Percentiles rank a stretch among this genome's conserved stretches.
These are phyloP conservation scores for Ormyrus thymus DNA, from an alignment of 2,888 invertebrate species.

Conservation along the genomic window DNA sequence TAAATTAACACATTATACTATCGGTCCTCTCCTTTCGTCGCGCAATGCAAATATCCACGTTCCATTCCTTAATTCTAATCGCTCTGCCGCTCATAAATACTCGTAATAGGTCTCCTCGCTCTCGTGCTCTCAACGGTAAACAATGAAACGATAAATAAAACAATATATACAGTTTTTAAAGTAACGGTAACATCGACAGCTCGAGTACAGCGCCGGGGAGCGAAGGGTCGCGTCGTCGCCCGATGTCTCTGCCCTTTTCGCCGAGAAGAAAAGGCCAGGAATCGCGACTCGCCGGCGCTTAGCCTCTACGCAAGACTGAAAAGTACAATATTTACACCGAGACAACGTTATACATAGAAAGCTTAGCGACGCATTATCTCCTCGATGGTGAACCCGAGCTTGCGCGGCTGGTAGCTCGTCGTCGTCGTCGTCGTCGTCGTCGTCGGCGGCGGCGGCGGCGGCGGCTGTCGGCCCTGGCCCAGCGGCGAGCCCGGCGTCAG, in stretches of 20 bases:
- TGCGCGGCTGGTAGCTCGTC: constrained; percentile 65
- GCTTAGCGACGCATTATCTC: constrained; percentile 89
- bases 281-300: neutral
- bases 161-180: constrained; percentile 55
- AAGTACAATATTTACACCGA: constrained; percentile 47
- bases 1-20: too few relatives aligned
- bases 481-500: neutral
- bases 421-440: neutral
- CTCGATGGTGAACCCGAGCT: constrained; percentile 89
- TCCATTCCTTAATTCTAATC: too few relatives aligned
- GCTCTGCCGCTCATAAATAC: too few relatives aligned
- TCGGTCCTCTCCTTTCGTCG: too few relatives aligned
- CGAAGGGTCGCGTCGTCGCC: neutral
- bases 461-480: constrained; percentile 19
- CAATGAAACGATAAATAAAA: constrained; percentile 18
- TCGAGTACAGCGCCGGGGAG: neutral
- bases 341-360: constrained; percentile 7
- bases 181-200: constrained; percentile 62
- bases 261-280: too few relatives aligned
- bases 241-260: too few relatives aligned
- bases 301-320: constrained; percentile 21
- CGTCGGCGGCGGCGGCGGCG: constrained; percentile 18
- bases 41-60: too few relatives aligned
- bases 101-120: too few relatives aligned
- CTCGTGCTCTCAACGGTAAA: neutral